phyloP scores from a whole-genome alignment of 2,113 vertebrate species.

The Grantiella picta region DNA sequence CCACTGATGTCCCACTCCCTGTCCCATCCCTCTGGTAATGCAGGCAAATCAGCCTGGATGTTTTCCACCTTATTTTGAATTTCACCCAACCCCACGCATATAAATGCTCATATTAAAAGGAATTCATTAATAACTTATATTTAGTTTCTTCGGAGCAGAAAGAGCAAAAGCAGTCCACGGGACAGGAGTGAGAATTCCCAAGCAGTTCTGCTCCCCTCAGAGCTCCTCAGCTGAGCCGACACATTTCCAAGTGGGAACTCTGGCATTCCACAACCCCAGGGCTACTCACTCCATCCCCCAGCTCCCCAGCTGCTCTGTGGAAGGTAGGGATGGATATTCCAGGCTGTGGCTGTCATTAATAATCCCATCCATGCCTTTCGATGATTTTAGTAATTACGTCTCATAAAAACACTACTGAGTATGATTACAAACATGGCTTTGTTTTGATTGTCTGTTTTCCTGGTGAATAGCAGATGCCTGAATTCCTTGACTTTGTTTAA shows the following conservation, averaged over 20 bases:
- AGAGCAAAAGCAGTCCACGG: neutral
- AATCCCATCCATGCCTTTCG: constrained; percentile 8
- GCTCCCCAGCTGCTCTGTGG: neutral
- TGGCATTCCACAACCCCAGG: constrained; percentile 6
- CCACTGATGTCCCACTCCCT: fast-evolving
- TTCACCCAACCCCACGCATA: neutral
- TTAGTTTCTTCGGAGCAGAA: neutral
- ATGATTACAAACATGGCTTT: constrained; percentile 40
- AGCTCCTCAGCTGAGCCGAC: constrained; percentile 47
- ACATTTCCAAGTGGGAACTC: neutral
- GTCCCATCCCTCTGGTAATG: fast-evolving
- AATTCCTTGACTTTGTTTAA: constrained; percentile 36
- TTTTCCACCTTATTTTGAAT: neutral
- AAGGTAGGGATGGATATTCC: neutral
- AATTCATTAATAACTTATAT: neutral
- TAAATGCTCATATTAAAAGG: neutral
- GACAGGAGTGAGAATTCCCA: neutral
- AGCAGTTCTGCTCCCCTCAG: neutral
- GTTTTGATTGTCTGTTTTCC: constrained; percentile 16
- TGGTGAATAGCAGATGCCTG: neutral
- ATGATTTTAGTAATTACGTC: constrained; percentile 57
- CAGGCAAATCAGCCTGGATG: neutral
- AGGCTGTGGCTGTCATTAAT: neutral
- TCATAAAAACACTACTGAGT: constrained; percentile 37
- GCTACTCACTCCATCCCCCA: constrained; percentile 4